A percentile compares a stretch with the other conserved stretches of the same genome.
Evolutionary conservation across 2,888 invertebrate genomes (phyloP).

Genomic region (Drosophila birchii): DNA sequence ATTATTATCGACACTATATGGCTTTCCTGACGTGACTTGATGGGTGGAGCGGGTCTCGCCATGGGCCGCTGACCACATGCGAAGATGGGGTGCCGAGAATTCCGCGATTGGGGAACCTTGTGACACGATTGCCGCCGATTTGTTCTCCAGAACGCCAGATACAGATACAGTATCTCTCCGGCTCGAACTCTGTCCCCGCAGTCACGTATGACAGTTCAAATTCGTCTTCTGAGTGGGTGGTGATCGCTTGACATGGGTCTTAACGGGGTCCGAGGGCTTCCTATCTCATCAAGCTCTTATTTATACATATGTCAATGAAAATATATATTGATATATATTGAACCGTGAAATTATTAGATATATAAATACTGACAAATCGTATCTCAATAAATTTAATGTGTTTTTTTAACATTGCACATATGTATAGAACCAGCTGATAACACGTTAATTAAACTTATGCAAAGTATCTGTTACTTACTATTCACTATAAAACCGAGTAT

Average conservation of each 20-base stretch:
- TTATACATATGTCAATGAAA: background rate
- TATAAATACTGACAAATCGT: too few species aligned
- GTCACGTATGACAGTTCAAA: conserved; percentile 28
- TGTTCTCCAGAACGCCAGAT: conserved; percentile 24
- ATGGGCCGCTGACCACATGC: conserved; percentile 32
- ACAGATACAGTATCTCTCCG: conserved; percentile 25
- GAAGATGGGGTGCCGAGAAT: conserved; percentile 27
- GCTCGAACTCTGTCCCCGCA: conserved; percentile 8
- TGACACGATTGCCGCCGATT: conserved; percentile 37
- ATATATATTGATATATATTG: background rate
- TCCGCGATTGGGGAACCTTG: conserved; percentile 43
- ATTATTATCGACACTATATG: conserved; percentile 19
- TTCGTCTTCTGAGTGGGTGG: conserved; percentile 9
- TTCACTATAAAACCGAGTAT: background rate
- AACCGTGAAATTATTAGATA: background rate
- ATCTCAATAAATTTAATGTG: background rate
- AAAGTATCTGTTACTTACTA: background rate
- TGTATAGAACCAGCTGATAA: too few species aligned
- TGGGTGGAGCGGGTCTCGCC: conserved; percentile 16
- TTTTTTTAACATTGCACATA: background rate
- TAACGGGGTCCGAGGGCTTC: background rate
- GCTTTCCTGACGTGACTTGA: conserved; percentile 33
- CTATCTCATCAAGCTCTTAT: background rate
- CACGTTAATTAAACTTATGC: background rate
- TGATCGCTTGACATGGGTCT: conserved; percentile 1